Evolutionary conservation across 2,888 invertebrate species (phyloP).

Genomic region (Podotricha telesiphe): DNA sequence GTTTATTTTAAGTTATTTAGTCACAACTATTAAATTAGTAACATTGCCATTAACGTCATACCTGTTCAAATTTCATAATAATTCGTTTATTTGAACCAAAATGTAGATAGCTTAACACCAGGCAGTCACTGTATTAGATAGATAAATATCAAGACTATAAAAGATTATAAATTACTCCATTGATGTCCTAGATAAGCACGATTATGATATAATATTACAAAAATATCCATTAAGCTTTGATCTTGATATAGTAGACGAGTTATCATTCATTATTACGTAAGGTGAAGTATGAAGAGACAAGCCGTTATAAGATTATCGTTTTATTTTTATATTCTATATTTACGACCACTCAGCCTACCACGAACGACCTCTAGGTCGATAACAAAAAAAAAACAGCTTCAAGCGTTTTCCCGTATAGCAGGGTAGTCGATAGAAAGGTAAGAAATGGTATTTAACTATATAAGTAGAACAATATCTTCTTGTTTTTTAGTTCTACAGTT

Average conservation of each 20-base stretch:
- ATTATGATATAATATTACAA: constrained; percentile 18
- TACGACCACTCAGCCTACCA: not conserved
- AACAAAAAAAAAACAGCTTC: too few species aligned
- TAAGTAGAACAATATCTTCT: too few species aligned
- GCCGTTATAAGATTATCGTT: not conserved
- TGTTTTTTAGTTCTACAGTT: too few species aligned
- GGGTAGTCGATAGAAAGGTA: not conserved
- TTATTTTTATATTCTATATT: not conserved
- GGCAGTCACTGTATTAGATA: not conserved
- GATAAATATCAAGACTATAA: not conserved
- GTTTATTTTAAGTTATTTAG: too few species aligned
- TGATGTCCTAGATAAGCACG: constrained; percentile 6
- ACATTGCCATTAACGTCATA: too few species aligned
- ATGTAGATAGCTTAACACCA: too few species aligned
- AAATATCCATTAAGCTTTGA: constrained; percentile 16
- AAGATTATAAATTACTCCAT: not conserved
- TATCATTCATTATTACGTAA: not conserved
- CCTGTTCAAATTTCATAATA: too few species aligned
- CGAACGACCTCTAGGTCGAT: too few species aligned
- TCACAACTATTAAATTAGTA: too few species aligned
- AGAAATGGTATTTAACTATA: not conserved
- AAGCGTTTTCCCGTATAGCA: too few species aligned
- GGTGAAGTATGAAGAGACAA: constrained; percentile 1
- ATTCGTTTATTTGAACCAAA: too few species aligned
- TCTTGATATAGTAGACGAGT: constrained; percentile 14